These are phyloP conservation scores for Tachuris rubrigastra DNA, from an alignment of 2,113 vertebrate genomes.

Conservation along the genomic window DNA sequence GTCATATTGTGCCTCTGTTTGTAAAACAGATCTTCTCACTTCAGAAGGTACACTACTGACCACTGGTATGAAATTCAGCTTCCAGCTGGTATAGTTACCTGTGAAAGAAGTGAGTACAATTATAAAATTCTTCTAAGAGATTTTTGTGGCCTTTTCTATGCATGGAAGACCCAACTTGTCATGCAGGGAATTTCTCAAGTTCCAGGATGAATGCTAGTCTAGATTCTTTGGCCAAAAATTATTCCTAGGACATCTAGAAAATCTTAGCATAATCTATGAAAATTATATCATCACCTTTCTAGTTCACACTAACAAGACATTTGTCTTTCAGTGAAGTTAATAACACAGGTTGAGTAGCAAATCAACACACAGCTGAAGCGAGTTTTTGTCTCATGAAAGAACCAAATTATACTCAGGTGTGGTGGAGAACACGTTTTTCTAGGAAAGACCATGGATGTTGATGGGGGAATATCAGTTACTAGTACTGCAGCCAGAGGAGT, in stretches of 20 bases:
- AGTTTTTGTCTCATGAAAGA: neutral
- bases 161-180: neutral
- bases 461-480: neutral
- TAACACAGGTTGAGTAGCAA: neutral
- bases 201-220: neutral
- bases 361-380: neutral
- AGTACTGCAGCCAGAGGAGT: neutral
- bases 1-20: neutral
- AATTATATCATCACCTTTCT: neutral
- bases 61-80: neutral
- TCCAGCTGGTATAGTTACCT: neutral
- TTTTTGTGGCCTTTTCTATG: neutral
- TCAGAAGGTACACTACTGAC: neutral
- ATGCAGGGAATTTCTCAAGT: neutral
- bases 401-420: neutral
- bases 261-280: neutral
- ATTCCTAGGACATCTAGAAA: neutral
- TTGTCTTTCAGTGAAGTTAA: neutral
- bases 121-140: neutral
- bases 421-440: neutral
- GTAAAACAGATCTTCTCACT: conserved; percentile 8
- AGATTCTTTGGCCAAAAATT: neutral
- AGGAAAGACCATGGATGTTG: fast-evolving
- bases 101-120: neutral
- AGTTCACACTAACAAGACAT: neutral